Base-by-base conservation (phyloP, 2,888 invertebrate species). In the Stomorhina lunata region DNA sequence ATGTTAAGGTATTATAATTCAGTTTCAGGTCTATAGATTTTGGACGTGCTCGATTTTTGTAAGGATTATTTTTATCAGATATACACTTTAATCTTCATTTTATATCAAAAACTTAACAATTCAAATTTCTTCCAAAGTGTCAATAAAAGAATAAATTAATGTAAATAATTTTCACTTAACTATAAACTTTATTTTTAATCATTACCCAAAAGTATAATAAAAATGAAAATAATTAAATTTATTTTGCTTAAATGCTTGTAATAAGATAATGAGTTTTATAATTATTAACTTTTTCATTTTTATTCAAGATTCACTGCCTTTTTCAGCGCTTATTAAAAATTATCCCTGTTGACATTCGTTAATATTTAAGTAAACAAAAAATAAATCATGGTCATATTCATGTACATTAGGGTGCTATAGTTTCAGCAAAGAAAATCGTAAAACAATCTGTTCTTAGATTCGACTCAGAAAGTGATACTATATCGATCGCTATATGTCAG, bases 221-320 rank as follows among this genome's bases (percentile, higher is more conserved):
- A n/a, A 15, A 10, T 22, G 25, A 9, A 59, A 57, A 37, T 34
- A 50, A 27, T 48, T 17, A 20, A 63, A 17, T 34, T 37, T 61
- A 10, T 37, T 12, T n/a, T 50, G 20, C 20, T 53, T 43, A 34
- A 37, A 50, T 6, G n/a, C n/a, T n/a, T n/a, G 40, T 61, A 50
- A 50, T 50, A 63, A 63, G 22, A 29, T 63, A 73, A 73, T 73
- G 50, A 43, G 48, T 53, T 63, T 10, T 48, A 29, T 9, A 72
- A 63, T 59, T 50, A 63, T 63, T 32, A 45, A 45, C 43, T 57
- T 55, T 45, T 15, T 45, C 32, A 20, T n/a, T n/a, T n/a, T n/a
- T n/a, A n/a, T n/a, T 4, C 4, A 22, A 12, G 32, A 57, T 59
- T 3, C 15, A 10, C 10, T 7, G 55, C 15, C 53, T 29, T 27